Evolutionary conservation across 2,113 vertebrate genomes (phyloP), one percentile per base, ranked within the genome.

Genomic region (Poecile atricapillus): DNA sequence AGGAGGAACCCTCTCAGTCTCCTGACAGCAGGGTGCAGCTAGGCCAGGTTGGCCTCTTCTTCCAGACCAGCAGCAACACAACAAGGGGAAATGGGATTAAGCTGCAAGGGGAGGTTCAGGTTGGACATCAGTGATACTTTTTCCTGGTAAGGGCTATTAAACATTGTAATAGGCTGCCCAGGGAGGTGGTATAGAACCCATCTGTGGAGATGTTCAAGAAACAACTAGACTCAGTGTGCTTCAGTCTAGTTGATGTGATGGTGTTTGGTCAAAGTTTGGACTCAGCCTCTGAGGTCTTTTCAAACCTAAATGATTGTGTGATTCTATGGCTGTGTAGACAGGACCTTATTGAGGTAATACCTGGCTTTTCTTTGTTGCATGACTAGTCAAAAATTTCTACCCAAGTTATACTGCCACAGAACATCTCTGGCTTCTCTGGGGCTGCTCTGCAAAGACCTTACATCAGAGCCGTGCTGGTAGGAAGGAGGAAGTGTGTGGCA

Each of bases 251-350:
- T 60, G 60, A 15, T 58, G 17, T 52, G 33, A 19, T 30, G 13
- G 8, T 39, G 7, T 11, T 81, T 9, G 3, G 13, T 39, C 28
- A 67, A 18, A 52, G 12, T 11, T 4, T 74, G 60, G n/a, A 39
- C 44, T 81, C 0, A 5, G 2, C 9, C 5, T 31, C 27, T 49
- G 67, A 50, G 31, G 18, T 65, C 3, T 82, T 74, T 67, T 68
- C 46, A 74, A 75, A 39, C 39, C n/a, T 21, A 39, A 68, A 25
- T 46, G 11, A 44, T 82, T 46, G 44, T 59, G 11, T 67, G 33
- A 53, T n/a, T 67, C 37, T 82, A 1, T 5, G 53, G 11, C 46
- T 60, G 46, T 0, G 0, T 37, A 33, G 1, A 4, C 19, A 77
- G 50, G 25, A 86, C 30, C n/a, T 71, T 71, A 15, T 25, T 15